A percentile compares a stretch with the other conserved stretches of the same genome.
Evolutionary conservation across 2,888 invertebrate species (phyloP).

Genomic region (Candidula unifasciata): DNA sequence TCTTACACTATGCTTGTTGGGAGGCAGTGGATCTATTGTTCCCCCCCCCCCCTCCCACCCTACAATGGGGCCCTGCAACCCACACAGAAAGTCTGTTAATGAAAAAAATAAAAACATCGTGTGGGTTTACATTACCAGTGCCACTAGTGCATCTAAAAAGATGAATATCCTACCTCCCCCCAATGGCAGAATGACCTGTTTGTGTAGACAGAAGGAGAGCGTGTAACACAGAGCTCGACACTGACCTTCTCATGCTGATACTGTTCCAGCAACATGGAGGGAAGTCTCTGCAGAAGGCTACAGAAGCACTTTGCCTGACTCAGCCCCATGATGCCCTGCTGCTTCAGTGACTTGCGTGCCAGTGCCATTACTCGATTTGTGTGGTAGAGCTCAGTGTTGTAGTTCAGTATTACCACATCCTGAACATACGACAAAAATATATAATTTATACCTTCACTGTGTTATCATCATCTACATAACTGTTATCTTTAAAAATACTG

Average conservation of each 20-base stretch:
- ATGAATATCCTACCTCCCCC: no score
- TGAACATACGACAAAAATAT: slow-evolving; percentile 54
- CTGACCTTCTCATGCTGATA: slow-evolving; percentile 81
- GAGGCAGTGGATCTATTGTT: no score
- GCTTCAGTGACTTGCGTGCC: slow-evolving; percentile 80
- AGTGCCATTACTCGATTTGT: slow-evolving; percentile 80
- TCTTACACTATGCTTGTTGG: no score
- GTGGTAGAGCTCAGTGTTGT: slow-evolving; percentile 78
- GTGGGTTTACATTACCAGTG: no score
- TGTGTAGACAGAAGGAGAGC: no score
- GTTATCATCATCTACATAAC: neutral
- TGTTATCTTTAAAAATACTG: no score
- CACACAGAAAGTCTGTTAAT: no score
- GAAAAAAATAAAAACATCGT: no score
- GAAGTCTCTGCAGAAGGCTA: slow-evolving; percentile 78
- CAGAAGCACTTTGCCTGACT: slow-evolving; percentile 81
- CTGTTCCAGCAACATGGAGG: slow-evolving; percentile 80
- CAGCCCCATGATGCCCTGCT: slow-evolving; percentile 80
- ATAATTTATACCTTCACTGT: neutral
- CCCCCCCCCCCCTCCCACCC: no score
- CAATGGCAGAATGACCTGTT: no score
- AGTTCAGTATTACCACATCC: slow-evolving; percentile 80
- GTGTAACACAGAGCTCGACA: neutral
- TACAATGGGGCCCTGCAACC: no score
- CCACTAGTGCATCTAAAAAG: no score